Conservation (phyloP, 2,797 vertebrate species). For the Crenichthys baileyi region DNA sequence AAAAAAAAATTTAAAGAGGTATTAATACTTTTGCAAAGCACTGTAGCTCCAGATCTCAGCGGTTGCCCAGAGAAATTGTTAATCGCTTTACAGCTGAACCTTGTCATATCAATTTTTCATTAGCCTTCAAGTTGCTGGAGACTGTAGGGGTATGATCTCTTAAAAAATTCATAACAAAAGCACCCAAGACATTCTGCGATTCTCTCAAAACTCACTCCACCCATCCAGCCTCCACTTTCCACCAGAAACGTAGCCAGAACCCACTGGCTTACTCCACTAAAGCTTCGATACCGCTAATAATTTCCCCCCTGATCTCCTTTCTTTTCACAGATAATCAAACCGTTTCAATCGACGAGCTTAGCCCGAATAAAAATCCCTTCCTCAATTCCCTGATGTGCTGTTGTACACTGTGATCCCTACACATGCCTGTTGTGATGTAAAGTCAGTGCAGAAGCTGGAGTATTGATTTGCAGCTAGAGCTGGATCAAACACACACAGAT, state of each 20-base stretch:
- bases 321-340: constrained; percentile 45
- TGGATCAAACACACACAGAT: constrained; percentile 37
- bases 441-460: constrained; percentile 19
- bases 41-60: constrained; percentile 14
- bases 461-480: constrained; percentile 36
- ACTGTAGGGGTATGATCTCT: constrained; percentile 55
- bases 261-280: background rate
- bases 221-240: constrained; percentile 21
- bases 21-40: background rate
- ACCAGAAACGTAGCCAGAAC: constrained; percentile 17
- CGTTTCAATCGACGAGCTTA: constrained; percentile 31
- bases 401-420: constrained; percentile 32
- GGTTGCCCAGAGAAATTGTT: constrained; percentile 35
- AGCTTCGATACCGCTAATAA: background rate
- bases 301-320: constrained; percentile 3
- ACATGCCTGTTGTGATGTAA: constrained; percentile 42
- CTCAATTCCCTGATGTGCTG: constrained; percentile 20
- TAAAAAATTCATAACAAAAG: constrained; percentile 77
- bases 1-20: background rate
- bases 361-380: constrained; percentile 26
- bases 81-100: constrained; percentile 56
- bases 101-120: constrained; percentile 71
- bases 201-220: constrained; percentile 43
- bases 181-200: constrained; percentile 55
- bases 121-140: constrained; percentile 56